phyloP scores from a whole-genome alignment of 2,888 invertebrate species.

The Drosophila infuscata region DNA sequence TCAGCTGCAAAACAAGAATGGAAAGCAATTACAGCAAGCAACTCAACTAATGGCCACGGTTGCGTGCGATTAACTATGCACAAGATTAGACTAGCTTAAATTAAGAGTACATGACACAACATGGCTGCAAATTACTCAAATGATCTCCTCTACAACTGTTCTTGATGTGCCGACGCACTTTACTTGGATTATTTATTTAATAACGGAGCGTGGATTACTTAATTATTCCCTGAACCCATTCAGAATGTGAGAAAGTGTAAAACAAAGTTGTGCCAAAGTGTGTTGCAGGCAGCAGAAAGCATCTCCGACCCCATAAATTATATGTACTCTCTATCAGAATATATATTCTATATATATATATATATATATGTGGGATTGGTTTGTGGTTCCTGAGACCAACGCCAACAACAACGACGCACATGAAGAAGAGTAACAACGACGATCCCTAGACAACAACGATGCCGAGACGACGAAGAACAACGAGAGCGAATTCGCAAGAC shows the following conservation, averaged over 20 bases:
- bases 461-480: too few species aligned
- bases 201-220: not conserved
- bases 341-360: too few species aligned
- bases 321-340: not conserved
- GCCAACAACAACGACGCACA: too few species aligned
- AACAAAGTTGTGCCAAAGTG: not conserved
- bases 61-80: slow-evolving; percentile 23
- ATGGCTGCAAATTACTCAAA: not conserved
- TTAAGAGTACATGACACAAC: slow-evolving; percentile 19
- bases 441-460: too few species aligned
- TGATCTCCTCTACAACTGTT: not conserved
- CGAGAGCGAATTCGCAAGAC: too few species aligned
- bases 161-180: not conserved
- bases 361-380: too few species aligned
- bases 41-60: slow-evolving; percentile 27
- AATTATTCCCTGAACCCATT: not conserved
- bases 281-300: not conserved
- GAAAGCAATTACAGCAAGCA: slow-evolving; percentile 39
- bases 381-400: too few species aligned
- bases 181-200: not conserved
- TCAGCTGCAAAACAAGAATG: slow-evolving; percentile 39
- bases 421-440: too few species aligned
- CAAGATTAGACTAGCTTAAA: slow-evolving; percentile 20
- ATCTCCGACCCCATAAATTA: not conserved
- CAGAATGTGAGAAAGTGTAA: not conserved